Base-by-base conservation (phyloP, 2,797 vertebrate species). In the Scyliorhinus canicula region DNA sequence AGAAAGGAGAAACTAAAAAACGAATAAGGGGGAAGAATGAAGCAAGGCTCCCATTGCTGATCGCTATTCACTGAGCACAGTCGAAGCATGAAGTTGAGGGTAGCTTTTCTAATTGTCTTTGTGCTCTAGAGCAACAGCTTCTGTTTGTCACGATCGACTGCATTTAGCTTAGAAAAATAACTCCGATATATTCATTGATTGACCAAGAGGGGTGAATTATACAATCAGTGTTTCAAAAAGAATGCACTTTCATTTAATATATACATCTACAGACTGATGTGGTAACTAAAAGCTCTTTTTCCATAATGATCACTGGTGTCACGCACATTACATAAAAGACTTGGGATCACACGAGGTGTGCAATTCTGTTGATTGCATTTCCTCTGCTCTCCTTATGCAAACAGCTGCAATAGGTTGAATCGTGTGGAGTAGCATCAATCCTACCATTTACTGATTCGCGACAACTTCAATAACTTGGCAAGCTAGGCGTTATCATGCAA, bases 371-470 rank as follows among this genome's bases (percentile, higher is more conserved):
- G 24, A 93, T 69, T 14, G 8, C 47, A 93, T 93, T 93, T 93
- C 65, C 65, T 69, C 84, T 52, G 84, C 44, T 52, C 84, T 50
- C 65, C 65, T 67, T 50, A 67, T 71, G 65, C 91, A 93, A 19
- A 93, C 63, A 93, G 91, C 63, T 93, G 91, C 91, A 93, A 12
- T 69, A 93, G 63, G 35, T 50, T 71, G 91, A 93, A 93, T 93
- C 50, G 24, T 50, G 11, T 44, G 5, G 26, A 69, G 91, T 69
- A 93, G 71, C 65, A 50, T 93, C 47, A 71, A 50, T 44, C 57
- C 35, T 65, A 19, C 24, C 57, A 60, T 91, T 91, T 44, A 40
- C 88, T 91, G 88, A 91, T 91, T 44, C 40, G 57, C 65, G 88
- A 40, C n/a, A 65, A 60, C 21, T 65, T 63, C 88, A 91, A 40